Percentiles rank a stretch among this genome's conserved stretches.
Evolutionary conservation across 2,797 vertebrate genomes (phyloP).

Genomic region (Peromyscus melanophrys): DNA sequence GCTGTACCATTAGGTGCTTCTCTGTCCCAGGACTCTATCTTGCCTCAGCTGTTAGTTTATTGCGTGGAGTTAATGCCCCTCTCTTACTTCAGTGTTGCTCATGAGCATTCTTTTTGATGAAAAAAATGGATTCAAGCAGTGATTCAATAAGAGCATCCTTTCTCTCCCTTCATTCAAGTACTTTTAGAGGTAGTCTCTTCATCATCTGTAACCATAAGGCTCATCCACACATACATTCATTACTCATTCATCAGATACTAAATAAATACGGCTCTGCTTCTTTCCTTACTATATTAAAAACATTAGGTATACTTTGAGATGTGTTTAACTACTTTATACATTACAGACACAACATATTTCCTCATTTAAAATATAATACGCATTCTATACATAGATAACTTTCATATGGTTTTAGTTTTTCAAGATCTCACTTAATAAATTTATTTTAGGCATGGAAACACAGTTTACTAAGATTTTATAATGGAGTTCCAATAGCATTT

Average conservation of each 20-base stretch:
- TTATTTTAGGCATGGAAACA: background rate
- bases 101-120: background rate
- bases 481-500: background rate
- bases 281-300: background rate
- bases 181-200: background rate
- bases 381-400: background rate
- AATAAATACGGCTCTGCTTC: background rate
- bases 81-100: background rate
- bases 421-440: background rate
- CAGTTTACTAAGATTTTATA: background rate
- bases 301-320: background rate
- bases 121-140: constrained; percentile 6
- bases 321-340: background rate
- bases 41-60: background rate
- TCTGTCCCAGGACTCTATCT: background rate
- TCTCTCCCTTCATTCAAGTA: background rate
- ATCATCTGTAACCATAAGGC: background rate
- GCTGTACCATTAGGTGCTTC: background rate
- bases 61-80: background rate
- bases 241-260: background rate
- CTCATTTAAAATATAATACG: constrained; percentile 9
- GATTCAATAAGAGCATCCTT: background rate
- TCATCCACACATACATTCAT: background rate
- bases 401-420: background rate
- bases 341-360: background rate